Base-by-base conservation (phyloP, 2,888 invertebrate species). In the Eustalomyia histrio region DNA sequence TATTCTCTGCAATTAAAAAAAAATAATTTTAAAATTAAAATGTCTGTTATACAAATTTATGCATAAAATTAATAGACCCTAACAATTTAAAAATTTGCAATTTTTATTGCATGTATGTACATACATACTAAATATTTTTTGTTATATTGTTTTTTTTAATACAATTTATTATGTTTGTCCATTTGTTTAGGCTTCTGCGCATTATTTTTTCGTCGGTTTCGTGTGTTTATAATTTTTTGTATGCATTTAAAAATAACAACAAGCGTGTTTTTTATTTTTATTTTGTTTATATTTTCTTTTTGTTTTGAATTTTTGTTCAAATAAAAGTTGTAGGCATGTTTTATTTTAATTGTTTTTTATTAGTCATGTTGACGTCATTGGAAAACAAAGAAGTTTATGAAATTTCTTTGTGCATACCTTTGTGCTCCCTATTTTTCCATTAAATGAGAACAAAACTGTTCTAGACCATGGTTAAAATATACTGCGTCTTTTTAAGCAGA, bases 181-280 rank as follows among this genome's bases (percentile, higher is more conserved):
- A 17, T 52, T 12, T 43, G 33, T 43, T 8, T 50, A 33, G 64
- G 43, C n/a, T 74, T 58, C 57, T 74, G 58, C 58, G 58, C 64
- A 58, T 47, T 64, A 33, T 50, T 21, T 52, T 55, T 6, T 58
- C 60, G 14, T 17, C 10, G 3, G 35, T 35, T 35, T 35, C 6
- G 39, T 39, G 39, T 39, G 39, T 39, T 17, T 47, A 18, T 60
- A 18, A 43, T 75, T 35, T n/a, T 17, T 29, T 43, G 65, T 55
- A 75, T 33, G 17, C 39, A 53, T 61, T 55, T 75, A 75, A 61
- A 75, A 61, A 75, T 75, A 68, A 61, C 68, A 75, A 75, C 61
- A 75, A 75, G 61, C 75, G 24, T 75, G 67, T 68, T 52, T 33
- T 67, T 74, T 60, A n/a, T 52, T 33, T 33, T 17, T 14, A 39